A percentile compares a stretch with the other conserved stretches of the same genome.
Conservation (phyloP, 2,888 invertebrate species). For the Pherbina coryleti region DNA sequence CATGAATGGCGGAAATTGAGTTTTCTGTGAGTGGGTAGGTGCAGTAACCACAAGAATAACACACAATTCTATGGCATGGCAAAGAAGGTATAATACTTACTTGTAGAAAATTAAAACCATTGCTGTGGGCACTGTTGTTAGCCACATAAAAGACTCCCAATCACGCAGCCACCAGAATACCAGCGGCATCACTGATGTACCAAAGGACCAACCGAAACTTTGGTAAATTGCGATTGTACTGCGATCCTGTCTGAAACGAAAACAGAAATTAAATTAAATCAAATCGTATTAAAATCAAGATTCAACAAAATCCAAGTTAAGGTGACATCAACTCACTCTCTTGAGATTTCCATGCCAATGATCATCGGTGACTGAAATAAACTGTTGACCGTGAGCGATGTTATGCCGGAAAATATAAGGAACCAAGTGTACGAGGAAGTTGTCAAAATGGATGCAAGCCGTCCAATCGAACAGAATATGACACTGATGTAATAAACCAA, state of each 20-base stretch:
- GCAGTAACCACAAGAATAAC: neutral
- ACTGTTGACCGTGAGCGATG: slow-evolving; percentile 70
- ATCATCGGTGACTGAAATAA: slow-evolving; percentile 71
- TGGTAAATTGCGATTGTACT: slow-evolving; percentile 71
- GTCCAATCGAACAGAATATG: slow-evolving; percentile 68
- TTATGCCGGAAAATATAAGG: slow-evolving; percentile 67
- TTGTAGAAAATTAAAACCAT: slow-evolving; percentile 69
- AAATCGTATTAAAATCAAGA: slow-evolving; percentile 23
- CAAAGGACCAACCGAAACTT: slow-evolving; percentile 72
- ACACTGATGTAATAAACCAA: slow-evolving; percentile 71
- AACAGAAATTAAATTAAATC: slow-evolving; percentile 10
- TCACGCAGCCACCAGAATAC: slow-evolving; percentile 71
- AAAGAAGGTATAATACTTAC: slow-evolving; percentile 60
- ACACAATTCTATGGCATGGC: neutral
- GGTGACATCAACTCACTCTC: slow-evolving; percentile 64
- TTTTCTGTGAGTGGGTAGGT: no score
- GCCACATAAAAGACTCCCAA: slow-evolving; percentile 71
- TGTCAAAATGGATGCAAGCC: slow-evolving; percentile 67
- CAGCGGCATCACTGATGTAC: slow-evolving; percentile 71
- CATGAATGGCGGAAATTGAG: no score
- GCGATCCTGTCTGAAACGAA: slow-evolving; percentile 67
- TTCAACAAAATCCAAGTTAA: neutral
- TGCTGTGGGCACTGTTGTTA: slow-evolving; percentile 70
- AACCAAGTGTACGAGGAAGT: slow-evolving; percentile 69
- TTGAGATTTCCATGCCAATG: slow-evolving; percentile 72